These are phyloP conservation scores for Drosophila eugracilis DNA, from an alignment of 1,140 invertebrate species.

Conservation along the genomic window DNA sequence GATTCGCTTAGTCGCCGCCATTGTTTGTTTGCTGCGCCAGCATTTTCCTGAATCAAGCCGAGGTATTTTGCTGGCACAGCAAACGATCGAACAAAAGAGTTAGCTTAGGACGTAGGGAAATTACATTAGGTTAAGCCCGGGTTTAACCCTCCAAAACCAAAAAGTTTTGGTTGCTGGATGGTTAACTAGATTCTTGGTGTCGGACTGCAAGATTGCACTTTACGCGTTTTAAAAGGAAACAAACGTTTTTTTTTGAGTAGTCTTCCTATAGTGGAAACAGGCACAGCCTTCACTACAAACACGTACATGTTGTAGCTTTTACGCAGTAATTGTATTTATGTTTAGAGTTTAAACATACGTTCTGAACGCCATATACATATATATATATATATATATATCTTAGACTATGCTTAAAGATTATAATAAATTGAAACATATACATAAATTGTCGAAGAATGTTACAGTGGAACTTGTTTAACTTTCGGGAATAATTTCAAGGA, in stretches of 20 bases:
- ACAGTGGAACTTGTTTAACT: conserved; percentile 13
- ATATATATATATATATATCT: conserved; percentile 38
- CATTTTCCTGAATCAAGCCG: not conserved
- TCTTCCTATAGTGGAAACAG: conserved; percentile 47
- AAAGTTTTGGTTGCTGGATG: conserved; percentile 9
- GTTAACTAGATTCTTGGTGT: conserved; percentile 29
- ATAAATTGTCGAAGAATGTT: conserved; percentile 15
- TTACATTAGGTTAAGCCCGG: conserved; percentile 51
- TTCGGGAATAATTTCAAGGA: not conserved
- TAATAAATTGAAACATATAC: conserved; percentile 71
- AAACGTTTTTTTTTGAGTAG: conserved; percentile 23
- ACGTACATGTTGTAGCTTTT: conserved; percentile 59
- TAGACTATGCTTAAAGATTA: conserved; percentile 68
- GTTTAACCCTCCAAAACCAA: conserved; percentile 22
- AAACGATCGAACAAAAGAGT: conserved; percentile 50
- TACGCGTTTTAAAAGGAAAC: conserved; percentile 24
- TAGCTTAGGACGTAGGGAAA: conserved; percentile 67
- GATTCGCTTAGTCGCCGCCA: conserved; percentile 36
- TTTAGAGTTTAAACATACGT: conserved; percentile 64
- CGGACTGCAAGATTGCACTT: conserved; percentile 22
- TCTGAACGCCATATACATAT: conserved; percentile 75
- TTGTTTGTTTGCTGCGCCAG: conserved; percentile 74
- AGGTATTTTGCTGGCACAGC: conserved; percentile 48
- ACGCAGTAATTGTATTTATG: conserved; percentile 69
- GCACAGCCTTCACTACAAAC: conserved; percentile 62